These are phyloP conservation scores for Eudemis profundana DNA, from an alignment of 2,888 invertebrate genomes.

Conservation along the genomic window DNA sequence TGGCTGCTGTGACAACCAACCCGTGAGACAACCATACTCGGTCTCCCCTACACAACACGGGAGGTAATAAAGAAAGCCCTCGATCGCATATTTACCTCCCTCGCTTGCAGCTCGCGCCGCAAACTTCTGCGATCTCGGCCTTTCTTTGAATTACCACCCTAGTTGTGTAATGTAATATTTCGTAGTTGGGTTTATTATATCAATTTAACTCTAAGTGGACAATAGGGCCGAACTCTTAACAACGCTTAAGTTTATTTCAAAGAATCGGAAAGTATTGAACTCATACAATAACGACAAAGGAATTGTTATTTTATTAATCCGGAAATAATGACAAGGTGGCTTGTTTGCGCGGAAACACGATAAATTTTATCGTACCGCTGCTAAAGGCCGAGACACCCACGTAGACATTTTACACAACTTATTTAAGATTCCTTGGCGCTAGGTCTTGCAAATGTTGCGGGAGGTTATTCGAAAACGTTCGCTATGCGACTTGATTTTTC, in stretches of 20 bases:
- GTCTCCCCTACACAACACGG: no score
- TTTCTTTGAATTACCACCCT: no score
- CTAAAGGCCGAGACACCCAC: conserved; percentile 48
- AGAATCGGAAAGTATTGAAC: conserved; percentile 20
- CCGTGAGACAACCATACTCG: no score
- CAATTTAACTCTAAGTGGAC: background rate
- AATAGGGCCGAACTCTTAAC: background rate
- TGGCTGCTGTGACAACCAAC: no score
- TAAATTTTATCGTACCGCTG: conserved; percentile 52
- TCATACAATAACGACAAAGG: conserved; percentile 23
- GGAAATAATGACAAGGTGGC: conserved; percentile 26
- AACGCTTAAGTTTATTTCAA: conserved; percentile 17
- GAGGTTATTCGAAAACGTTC: conserved; percentile 48
- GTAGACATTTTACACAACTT: conserved; percentile 54
- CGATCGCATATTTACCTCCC: no score
- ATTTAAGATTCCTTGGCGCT: conserved; percentile 56
- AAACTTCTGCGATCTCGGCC: no score
- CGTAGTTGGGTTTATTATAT: no score
- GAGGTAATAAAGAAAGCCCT: no score
- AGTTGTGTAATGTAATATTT: no score
- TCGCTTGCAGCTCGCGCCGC: no score
- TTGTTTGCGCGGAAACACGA: conserved; percentile 53
- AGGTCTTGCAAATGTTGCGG: conserved; percentile 47
- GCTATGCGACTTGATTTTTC: conserved; percentile 18
- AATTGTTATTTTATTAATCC: conserved; percentile 18